Base-by-base conservation (phyloP, 2,888 invertebrate species). In the Cremastinae sp. region DNA sequence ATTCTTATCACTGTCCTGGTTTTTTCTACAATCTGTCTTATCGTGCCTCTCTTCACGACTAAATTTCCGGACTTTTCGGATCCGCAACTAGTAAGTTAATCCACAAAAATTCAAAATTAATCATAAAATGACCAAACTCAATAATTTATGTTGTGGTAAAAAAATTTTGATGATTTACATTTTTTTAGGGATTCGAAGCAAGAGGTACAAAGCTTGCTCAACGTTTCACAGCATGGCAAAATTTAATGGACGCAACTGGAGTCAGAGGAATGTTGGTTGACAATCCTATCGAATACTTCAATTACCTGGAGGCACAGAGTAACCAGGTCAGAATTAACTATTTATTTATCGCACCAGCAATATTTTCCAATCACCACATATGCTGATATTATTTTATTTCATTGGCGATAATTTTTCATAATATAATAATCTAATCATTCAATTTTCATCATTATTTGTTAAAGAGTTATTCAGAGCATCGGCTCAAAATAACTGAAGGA, bases 121-220 rank as follows among this genome's bases (percentile, higher is more conserved):
- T 12, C 5, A 10, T 12, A 45, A 1, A 45, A 12, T 9, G 10
- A 2, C 41, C 4, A n/a, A 41, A 41, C 75, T 8, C 28, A 10
- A 61, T 16, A 18, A 12, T 61, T 45, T 41, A 1, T n/a, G 37
- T 22, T 8, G 2, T 12, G 9, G 8, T 2, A 14, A 10, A 41
- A 55, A 35, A 2, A 16, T 20, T 47, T 5, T 49, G 37, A 20
- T 55, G 9, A 0, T 12, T 45, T 51, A 58, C 7, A 49, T 73
- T 37, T 55, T 43, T 61, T 58, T 59, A 97, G 93, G 98, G 98
- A 2, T 98, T 98, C 90, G 97, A 97, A 89, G 95, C 97, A 10
- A 92, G 98, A 78, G 97, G 97, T n/a, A 98, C 97, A 0, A 91
- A 92, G 51, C 92, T 98, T 83, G 94, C 96, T 1, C 93, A 95